These are phyloP conservation scores for Pristiophorus japonicus DNA, from an alignment of 2,113 vertebrate species.

Conservation along the genomic window DNA sequence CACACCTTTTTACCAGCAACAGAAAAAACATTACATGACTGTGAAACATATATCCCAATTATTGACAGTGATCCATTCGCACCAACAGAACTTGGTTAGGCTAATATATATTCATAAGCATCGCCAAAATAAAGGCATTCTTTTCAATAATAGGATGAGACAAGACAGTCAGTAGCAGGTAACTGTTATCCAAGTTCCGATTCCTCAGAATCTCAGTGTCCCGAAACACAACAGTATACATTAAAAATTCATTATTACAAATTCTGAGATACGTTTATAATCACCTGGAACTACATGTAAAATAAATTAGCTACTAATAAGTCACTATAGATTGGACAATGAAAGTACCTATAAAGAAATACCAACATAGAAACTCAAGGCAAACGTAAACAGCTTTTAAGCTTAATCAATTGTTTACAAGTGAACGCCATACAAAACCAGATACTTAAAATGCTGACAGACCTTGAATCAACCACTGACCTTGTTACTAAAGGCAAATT, in stretches of 20 bases:
- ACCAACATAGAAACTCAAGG: neutral
- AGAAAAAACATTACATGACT: neutral
- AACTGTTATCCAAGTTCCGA: neutral
- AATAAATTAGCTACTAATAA: neutral
- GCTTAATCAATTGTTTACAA: neutral
- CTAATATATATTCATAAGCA: neutral
- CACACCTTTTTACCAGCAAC: neutral
- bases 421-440: neutral
- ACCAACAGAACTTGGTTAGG: neutral
- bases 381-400: neutral
- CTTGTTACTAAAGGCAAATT: neutral
- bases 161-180: neutral
- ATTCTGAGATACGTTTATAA: neutral
- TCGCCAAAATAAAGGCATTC: neutral
- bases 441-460: neutral
- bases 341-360: too few species aligned
- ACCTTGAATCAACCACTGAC: neutral
- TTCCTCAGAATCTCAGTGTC: neutral
- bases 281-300: neutral
- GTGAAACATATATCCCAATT: neutral
- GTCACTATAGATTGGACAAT: neutral
- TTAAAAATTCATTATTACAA: neutral
- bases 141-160: neutral
- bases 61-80: neutral
- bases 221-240: neutral